Evolutionary conservation across 2,113 vertebrate genomes (phyloP).

Genomic region (Hippocampus comes): DNA sequence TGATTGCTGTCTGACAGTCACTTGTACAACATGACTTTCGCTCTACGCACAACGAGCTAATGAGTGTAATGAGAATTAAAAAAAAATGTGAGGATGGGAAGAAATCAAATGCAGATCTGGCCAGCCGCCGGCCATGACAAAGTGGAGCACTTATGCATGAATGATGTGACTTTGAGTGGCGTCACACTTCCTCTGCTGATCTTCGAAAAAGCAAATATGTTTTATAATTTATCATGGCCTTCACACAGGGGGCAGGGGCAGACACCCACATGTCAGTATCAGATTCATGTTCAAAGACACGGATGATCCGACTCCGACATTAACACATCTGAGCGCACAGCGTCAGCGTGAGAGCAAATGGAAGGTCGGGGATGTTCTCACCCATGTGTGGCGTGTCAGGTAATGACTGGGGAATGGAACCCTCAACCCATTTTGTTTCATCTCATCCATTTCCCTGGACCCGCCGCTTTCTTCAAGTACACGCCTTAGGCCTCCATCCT

Average conservation of each 20-base stretch:
- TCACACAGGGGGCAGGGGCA: conserved; percentile 20
- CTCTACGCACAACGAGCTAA: conserved; percentile 56
- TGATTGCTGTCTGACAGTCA: too few species aligned
- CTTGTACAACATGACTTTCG: conserved; percentile 12
- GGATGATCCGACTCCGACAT: conserved; percentile 40
- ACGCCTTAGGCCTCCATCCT: not conserved
- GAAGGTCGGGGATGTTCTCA: conserved; percentile 42
- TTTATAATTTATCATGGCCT: conserved; percentile 46
- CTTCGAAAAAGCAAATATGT: conserved; percentile 63
- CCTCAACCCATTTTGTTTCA: conserved; percentile 16
- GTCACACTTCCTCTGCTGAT: conserved; percentile 66
- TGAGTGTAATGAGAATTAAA: conserved; percentile 55
- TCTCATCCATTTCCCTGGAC: conserved; percentile 19
- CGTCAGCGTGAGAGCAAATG: conserved; percentile 21
- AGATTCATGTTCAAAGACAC: conserved; percentile 37
- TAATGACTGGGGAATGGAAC: conserved; percentile 11
- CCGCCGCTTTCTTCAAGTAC: conserved; percentile 12
- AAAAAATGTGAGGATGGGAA: conserved; percentile 11
- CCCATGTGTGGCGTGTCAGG: conserved; percentile 14
- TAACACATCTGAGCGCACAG: conserved; percentile 17
- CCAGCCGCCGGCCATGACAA: conserved; percentile 66
- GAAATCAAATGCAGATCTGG: conserved; percentile 51
- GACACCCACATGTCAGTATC: not conserved
- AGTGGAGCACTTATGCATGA: conserved; percentile 71
- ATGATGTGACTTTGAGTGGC: conserved; percentile 66